Percentiles rank a stretch among this genome's conserved stretches.
phyloP scores from a whole-genome alignment of 2,797 vertebrate species.

The Falco cherrug region DNA sequence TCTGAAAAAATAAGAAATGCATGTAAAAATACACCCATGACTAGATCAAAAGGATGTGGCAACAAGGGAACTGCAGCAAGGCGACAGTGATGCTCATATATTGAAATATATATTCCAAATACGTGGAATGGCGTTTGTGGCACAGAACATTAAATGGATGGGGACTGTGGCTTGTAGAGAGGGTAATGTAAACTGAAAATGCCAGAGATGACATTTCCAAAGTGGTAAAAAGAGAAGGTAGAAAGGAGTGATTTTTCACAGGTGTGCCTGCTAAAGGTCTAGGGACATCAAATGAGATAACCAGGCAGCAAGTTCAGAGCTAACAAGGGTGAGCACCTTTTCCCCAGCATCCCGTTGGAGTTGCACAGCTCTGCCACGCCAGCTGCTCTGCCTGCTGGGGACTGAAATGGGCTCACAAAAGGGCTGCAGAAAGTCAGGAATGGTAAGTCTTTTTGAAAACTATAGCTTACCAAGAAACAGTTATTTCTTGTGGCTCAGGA shows the following conservation, averaged over 20 bases:
- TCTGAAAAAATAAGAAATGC: not conserved
- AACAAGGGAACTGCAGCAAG: not conserved
- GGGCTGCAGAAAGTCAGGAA: not conserved
- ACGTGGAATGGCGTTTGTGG: not conserved
- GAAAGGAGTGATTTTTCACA: not conserved
- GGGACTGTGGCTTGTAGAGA: not conserved
- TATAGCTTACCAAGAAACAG: not conserved
- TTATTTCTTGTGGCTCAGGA: not conserved
- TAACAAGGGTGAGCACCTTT: fast-evolving
- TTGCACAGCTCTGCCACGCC: not conserved
- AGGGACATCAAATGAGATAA: not conserved
- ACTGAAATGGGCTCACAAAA: not conserved
- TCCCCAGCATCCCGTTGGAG: fast-evolving
- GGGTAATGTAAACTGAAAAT: not conserved
- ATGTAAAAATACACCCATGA: not conserved
- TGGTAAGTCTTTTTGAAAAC: not conserved
- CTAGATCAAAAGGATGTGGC: not conserved
- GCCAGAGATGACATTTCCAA: not conserved
- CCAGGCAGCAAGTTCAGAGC: not conserved
- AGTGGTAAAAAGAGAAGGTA: not conserved
- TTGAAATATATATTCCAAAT: no score
- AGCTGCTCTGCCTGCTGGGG: not conserved
- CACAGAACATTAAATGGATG: not conserved
- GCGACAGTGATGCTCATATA: fast-evolving
- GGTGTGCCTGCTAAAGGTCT: not conserved